phyloP scores from a whole-genome alignment of 2,797 vertebrate genomes.

The Synaphobranchus kaupii region DNA sequence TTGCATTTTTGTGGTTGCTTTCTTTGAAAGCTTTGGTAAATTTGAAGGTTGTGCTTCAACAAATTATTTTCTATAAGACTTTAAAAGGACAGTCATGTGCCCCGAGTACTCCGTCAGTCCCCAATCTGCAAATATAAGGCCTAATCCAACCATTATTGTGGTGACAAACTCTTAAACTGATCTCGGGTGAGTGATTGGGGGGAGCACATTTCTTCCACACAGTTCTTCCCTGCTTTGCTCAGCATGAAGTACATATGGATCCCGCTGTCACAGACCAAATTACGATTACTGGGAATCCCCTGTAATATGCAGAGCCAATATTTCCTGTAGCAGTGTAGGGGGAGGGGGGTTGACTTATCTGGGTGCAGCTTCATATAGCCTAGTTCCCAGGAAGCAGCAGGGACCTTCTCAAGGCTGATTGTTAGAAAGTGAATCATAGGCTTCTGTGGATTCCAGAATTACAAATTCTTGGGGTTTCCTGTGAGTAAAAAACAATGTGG shows the following conservation, averaged over 20 bases:
- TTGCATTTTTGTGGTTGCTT: constrained; percentile 26
- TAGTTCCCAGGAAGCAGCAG: neutral
- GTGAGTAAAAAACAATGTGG: neutral
- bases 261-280: neutral
- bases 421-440: neutral
- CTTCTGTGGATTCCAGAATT: neutral
- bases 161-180: neutral
- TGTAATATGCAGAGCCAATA: neutral
- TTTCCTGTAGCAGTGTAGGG: neutral
- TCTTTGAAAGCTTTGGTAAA: neutral
- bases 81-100: neutral
- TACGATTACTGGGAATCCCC: neutral
- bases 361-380: neutral
- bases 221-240: neutral
- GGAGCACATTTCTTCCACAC: neutral
- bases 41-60: neutral
- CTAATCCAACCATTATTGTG: neutral
- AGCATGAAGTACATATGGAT: neutral
- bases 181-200: neutral
- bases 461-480: neutral
- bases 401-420: neutral
- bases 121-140: too few species aligned
- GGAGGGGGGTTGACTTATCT: neutral
- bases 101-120: neutral
- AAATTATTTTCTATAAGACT: too few species aligned